Conservation (phyloP, 2,888 invertebrate species). For the Chironomus tentans region DNA sequence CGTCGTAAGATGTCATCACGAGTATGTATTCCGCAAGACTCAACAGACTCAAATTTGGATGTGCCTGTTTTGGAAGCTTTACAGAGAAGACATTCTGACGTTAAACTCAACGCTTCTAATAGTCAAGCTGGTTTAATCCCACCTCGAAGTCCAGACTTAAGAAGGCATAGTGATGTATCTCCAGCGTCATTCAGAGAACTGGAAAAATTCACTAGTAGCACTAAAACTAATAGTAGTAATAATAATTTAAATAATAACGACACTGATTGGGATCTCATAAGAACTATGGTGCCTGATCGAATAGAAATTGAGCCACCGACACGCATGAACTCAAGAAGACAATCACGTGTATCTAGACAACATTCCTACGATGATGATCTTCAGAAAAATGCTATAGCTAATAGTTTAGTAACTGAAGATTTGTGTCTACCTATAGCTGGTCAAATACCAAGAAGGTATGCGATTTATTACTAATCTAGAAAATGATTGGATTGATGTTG, state of each 20-base stretch:
- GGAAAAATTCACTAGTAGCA: constrained; percentile 59
- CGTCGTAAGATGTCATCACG: constrained; percentile 72
- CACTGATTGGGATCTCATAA: constrained; percentile 28
- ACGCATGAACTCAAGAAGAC: constrained; percentile 47
- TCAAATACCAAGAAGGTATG: constrained; percentile 61
- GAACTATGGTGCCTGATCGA: constrained; percentile 30
- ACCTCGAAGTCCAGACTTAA: constrained; percentile 70
- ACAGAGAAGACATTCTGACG: constrained; percentile 74
- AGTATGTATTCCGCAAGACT: constrained; percentile 67
- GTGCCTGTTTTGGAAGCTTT: constrained; percentile 70
- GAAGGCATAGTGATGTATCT: constrained; percentile 78
- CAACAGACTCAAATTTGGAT: constrained; percentile 73
- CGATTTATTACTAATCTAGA: background rate
- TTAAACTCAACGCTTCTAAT: constrained; percentile 50
- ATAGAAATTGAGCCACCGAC: constrained; percentile 37
- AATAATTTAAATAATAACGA: constrained; percentile 17
- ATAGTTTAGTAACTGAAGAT: constrained; percentile 32
- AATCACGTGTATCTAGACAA: constrained; percentile 59
- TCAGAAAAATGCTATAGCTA: constrained; percentile 40
- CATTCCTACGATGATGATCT: constrained; percentile 79
- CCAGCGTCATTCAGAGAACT: constrained; percentile 78
- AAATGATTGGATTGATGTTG: no score
- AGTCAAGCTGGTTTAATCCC: constrained; percentile 56
- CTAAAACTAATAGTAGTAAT: background rate
- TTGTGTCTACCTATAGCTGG: constrained; percentile 59